A percentile compares a stretch with the other conserved stretches of the same genome.
These are phyloP conservation scores for Cydia strobilella DNA, from an alignment of 1,140 invertebrate species.

Conservation along the genomic window DNA sequence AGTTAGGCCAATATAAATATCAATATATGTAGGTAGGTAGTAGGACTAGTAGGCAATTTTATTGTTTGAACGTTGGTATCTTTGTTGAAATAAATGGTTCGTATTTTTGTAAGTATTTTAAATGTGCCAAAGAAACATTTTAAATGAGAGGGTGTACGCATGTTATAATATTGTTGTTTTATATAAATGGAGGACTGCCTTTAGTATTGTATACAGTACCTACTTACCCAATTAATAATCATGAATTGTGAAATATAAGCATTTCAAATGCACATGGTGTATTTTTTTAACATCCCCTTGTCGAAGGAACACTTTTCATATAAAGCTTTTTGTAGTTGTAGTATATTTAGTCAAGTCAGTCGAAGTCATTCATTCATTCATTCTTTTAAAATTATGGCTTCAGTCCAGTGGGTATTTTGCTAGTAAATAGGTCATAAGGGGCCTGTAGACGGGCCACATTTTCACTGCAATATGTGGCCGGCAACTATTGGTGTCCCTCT, in stretches of 20 bases:
- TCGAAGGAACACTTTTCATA: no score
- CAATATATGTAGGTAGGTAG: not conserved
- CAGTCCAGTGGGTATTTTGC: no score
- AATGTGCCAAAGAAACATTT: constrained; percentile 36
- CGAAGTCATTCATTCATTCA: no score
- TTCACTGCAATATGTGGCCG: no score
- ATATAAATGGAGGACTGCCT: constrained; percentile 36
- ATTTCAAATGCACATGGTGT: constrained; percentile 4
- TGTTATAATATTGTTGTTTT: constrained; percentile 1
- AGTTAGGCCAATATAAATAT: not conserved
- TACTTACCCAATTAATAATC: constrained; percentile 3
- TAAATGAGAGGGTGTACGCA: not conserved
- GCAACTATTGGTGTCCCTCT: no score
- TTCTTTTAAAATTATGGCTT: no score
- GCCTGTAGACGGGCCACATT: no score
- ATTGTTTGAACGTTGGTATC: constrained; percentile 13
- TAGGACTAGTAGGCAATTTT: not conserved
- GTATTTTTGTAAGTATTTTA: constrained; percentile 35
- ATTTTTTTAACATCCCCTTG: not conserved
- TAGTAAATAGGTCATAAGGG: no score
- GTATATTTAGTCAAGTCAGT: no score
- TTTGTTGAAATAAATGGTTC: constrained; percentile 42
- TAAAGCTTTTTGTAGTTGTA: no score
- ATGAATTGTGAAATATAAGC: constrained; percentile 36
- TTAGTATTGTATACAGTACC: constrained; percentile 38